Base-by-base conservation (phyloP, 2,888 invertebrate genomes). In the Spilarctia lutea region DNA sequence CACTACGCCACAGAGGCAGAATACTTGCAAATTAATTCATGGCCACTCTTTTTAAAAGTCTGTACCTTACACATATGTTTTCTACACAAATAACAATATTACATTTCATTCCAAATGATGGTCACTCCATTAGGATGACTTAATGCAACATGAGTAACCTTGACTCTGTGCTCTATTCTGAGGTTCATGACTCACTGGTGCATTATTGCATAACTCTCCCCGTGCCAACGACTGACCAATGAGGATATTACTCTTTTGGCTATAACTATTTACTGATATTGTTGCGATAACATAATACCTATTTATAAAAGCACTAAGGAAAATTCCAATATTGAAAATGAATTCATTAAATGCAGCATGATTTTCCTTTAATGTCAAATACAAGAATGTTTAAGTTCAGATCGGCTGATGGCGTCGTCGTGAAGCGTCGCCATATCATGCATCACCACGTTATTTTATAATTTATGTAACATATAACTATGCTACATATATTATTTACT, bases 81-180 rank as follows among this genome's bases (percentile, higher is more conserved):
- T 52, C 8, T 8, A 24, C 1, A 20, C 48, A 4, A 48, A 48
- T 48, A 20, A 48, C 42, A n/a, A 3, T 18, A 20, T 10, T 33
- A 33, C 56, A 24, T 24, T 18, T 10, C 16, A 45, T 45, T 4
- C 1, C 45, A 74, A 67, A 72, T 4, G 16, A 72, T 79, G 76
- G 83, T 72, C 48, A 60, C 72, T 27, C 67, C 76, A 80, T 69
- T 73, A 65, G 80, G 79, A 69, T 76, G 75, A 79, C 75, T 68
- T 71, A 63, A 65, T 81, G 73, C 79, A 73, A 65, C 60, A 70
- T 3, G 45, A 70, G 63, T 75, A 72, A 75, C 87, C 87, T 86
- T 87, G 87, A 85, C 86, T 81, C 48, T 78, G 77, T 11, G 56
- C 75, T 65, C 56, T 76, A 74, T 76, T 78, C 82, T 84, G 79